Evolutionary conservation across 2,888 invertebrate genomes (phyloP), one percentile per base, ranked within the genome.

Genomic region (Ornithoptera priamus): DNA sequence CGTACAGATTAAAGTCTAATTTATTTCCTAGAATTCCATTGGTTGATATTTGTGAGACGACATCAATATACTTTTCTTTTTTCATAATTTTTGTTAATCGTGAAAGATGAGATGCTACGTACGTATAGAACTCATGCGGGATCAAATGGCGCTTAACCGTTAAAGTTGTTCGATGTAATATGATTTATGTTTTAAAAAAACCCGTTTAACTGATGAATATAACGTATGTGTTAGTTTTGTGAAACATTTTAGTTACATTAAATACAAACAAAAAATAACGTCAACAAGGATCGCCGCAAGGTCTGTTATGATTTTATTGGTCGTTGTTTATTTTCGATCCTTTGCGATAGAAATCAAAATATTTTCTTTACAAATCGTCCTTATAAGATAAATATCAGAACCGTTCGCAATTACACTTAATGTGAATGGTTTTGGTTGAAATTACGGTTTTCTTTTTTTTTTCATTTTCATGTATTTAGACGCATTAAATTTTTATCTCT

Each of bases 1-100:
- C 85, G 82, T 87, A 84, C 85, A 87, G 85, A 87, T 88, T 86
- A 85, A 85, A 86, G 83, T 85, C 81, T 81, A 85, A 86, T 86
- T 88, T 88, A 87, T 87, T 81, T 84, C 82, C 80, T 79, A 79
- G 78, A 68, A 65, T 72, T 72, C 71, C 68, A 68, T 69, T 69
- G 65, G 60, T 39, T 12, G 50, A 59, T 56, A 50, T 67, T 58
- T 56, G 60, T 69, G 50, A 63, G 63, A 46, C 64, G 70, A 68
- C 62, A 42, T 64, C 60, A 56, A 42, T 18, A 39, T 67, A 30
- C 30, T 4, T 65, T 71, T 22, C 24, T n/a, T 22, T 62, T 71
- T 69, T 50, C n/a, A n/a, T 57, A 66, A 60, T 66, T 67, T 67
- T 63, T 7, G 53, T 64, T 73, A 72, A 69, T 63, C 69, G 67